These are phyloP conservation scores for Drosophila sucinea DNA, from an alignment of 1,140 invertebrate species.

Conservation along the genomic window DNA sequence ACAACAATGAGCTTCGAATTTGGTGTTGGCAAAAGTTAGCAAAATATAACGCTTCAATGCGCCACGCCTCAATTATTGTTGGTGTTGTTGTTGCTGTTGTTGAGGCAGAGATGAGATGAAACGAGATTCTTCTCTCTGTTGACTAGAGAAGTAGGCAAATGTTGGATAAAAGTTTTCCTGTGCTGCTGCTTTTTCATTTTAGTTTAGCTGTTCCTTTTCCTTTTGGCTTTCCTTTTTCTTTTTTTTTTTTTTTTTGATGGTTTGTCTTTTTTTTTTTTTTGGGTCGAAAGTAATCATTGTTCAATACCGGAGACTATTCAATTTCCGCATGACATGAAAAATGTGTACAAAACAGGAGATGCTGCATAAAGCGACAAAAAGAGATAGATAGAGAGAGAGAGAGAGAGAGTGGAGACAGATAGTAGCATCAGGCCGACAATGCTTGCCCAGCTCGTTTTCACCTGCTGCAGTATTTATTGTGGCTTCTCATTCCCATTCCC, in stretches of 20 bases:
- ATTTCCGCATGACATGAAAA: slow-evolving; percentile 76
- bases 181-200: slow-evolving; percentile 6
- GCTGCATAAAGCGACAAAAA: neutral
- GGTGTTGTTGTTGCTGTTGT: slow-evolving; percentile 8
- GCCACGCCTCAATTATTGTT: slow-evolving; percentile 57
- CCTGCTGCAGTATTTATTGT: slow-evolving; percentile 1
- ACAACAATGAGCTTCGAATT: slow-evolving; percentile 58
- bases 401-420: slow-evolving; percentile 2
- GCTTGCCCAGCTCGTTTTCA: neutral
- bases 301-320: slow-evolving; percentile 82
- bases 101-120: neutral
- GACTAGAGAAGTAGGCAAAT: slow-evolving; percentile 28
- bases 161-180: slow-evolving; percentile 33
- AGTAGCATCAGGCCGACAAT: neutral
- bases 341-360: slow-evolving; percentile 54
- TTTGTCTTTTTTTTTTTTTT: neutral
- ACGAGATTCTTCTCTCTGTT: neutral
- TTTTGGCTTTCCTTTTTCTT: neutral
- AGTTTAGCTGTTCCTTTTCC: neutral
- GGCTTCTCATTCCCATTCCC: too few relatives aligned
- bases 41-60: slow-evolving; percentile 54
- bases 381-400: neutral
- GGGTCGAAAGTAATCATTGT: slow-evolving; percentile 73
- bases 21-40: slow-evolving; percentile 29
- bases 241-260: slow-evolving; percentile 16